Base-by-base conservation (phyloP, 2,113 vertebrate genomes). In the Ptilorrhoa leucosticta region DNA sequence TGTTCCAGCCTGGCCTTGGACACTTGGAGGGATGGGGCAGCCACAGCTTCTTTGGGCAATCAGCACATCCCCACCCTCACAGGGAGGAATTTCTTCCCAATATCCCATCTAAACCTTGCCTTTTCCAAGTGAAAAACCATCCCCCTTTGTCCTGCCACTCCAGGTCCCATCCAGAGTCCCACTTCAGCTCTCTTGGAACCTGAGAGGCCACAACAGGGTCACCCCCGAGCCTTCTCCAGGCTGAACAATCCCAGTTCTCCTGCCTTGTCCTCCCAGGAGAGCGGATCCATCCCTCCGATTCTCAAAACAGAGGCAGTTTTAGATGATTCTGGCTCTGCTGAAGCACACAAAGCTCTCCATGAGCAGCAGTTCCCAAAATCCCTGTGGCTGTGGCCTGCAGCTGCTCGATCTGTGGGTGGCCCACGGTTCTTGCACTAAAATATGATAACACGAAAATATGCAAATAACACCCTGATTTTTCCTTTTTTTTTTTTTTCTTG, bases 401-500 rank as follows among this genome's bases (percentile, higher is more conserved):
- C 14, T 39, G 12, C 6, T 44, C 3, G 3, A 2, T 47, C 58
- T 4, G 1, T 27, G 39, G 78, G 60, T 45, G 30, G 18, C 35
- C 10, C 0, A 0, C 24, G 51, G 15, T 39, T 68, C 26, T 70
- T 45, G 27, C 3, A 1, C 2, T 35, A 8, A 63, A 58, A 64
- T 3, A 7, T 1, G 5, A 4, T 6, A 24, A 31, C 3, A 4
- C 26, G 3, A 22, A 69, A 45, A 21, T 7, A 1, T 2, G 4
- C 35, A 56, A 20, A 6, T 91, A 39, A 94, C 10, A 2, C 23
- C 17, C 53, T 19, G 8, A 7, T 78, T 48, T 66, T 77, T 84
- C 10, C 26, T 85, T 77, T 93, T 45, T 27, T 45, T 37, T 58
- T 66, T 47, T 57, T 91, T 93, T 96, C 80, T 98, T 98, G 48